These are phyloP conservation scores for Amazona finschi DNA, from an alignment of 2,797 vertebrate species.

Conservation along the genomic window DNA sequence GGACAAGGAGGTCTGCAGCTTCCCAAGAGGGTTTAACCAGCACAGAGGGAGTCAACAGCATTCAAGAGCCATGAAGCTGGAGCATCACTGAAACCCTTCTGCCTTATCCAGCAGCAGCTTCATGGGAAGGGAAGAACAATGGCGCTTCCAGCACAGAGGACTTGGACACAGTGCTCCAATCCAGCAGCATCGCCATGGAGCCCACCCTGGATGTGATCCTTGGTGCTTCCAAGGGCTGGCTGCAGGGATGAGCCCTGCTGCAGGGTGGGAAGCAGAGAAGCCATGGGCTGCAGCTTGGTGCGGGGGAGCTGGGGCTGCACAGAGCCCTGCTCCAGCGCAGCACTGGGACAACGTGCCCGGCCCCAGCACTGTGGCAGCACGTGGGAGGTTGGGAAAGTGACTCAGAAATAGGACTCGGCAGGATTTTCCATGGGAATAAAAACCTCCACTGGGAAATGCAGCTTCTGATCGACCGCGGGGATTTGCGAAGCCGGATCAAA, in stretches of 20 bases:
- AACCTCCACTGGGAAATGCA: background rate
- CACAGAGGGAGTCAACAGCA: background rate
- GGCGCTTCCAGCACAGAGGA: fast-evolving
- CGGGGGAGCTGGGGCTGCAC: background rate
- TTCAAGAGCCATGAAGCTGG: background rate
- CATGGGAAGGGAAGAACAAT: background rate
- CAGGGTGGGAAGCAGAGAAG: fast-evolving
- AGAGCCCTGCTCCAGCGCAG: background rate
- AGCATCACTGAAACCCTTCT: background rate
- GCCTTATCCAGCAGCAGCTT: background rate
- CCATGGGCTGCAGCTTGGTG: fast-evolving
- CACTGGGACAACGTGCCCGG: background rate
- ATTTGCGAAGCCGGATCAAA: background rate
- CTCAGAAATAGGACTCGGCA: background rate
- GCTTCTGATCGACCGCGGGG: background rate
- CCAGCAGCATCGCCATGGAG: fast-evolving
- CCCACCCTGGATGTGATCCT: background rate
- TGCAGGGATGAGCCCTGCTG: background rate
- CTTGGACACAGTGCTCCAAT: background rate
- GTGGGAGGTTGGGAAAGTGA: background rate
- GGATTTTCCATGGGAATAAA: background rate
- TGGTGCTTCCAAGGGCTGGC: background rate
- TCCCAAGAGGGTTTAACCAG: background rate
- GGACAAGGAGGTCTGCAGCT: background rate
- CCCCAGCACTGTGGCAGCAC: background rate